Percentiles rank a stretch among this genome's conserved stretches.
Conservation (phyloP, 2,113 vertebrate species). For the Pelvicachromis taeniatus region DNA sequence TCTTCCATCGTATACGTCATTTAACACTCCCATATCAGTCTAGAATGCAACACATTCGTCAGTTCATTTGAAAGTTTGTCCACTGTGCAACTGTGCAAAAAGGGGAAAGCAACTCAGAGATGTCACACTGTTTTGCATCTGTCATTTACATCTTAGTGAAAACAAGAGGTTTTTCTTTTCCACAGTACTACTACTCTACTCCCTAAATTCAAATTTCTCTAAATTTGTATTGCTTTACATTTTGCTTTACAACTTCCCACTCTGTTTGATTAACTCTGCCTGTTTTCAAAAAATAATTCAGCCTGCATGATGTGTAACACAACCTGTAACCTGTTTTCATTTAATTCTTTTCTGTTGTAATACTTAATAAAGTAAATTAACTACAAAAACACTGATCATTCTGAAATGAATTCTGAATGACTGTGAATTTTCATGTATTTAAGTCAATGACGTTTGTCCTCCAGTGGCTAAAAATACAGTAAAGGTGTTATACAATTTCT, state of each 20-base stretch:
- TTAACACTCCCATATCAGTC: not conserved
- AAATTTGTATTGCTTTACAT: not conserved
- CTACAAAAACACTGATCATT: not conserved
- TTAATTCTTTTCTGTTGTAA: not conserved
- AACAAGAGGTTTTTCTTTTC: not conserved
- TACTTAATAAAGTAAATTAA: not conserved
- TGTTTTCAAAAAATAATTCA: not conserved
- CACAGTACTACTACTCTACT: not conserved
- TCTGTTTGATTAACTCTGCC: not conserved
- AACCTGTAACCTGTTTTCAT: not conserved
- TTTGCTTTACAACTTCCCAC: not conserved
- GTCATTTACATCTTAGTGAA: not conserved
- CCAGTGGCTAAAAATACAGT: not conserved
- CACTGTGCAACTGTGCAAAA: not conserved
- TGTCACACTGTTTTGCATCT: not conserved
- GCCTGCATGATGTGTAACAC: not conserved
- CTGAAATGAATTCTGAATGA: not conserved
- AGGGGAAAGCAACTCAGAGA: not conserved
- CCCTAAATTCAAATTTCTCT: not conserved
- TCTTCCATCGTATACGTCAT: fast-evolving
- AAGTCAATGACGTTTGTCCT: not conserved
- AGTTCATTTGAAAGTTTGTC: not conserved
- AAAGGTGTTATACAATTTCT: not conserved
- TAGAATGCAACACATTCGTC: not conserved
- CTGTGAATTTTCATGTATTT: not conserved